Evolutionary conservation across 2,888 invertebrate species (phyloP).

Genomic region (Charanyca ferruginea): DNA sequence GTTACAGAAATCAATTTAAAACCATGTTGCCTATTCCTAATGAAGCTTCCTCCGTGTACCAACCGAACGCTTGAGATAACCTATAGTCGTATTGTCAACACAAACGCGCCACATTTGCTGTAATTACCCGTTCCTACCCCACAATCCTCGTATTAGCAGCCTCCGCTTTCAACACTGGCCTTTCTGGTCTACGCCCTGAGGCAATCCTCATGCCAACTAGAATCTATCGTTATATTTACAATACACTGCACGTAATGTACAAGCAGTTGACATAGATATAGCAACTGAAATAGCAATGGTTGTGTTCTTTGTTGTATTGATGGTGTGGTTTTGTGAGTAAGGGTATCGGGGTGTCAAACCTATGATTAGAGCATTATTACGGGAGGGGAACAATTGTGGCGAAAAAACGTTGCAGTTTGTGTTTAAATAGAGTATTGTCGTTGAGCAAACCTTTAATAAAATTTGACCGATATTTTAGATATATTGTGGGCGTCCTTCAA

Average conservation of each 20-base stretch:
- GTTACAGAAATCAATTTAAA: background rate
- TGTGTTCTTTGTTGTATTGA: conserved; percentile 5
- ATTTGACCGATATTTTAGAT: conserved; percentile 42
- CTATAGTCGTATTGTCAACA: conserved; percentile 79
- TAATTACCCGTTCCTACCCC: conserved; percentile 85
- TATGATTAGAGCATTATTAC: conserved; percentile 88
- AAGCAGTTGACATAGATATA: background rate
- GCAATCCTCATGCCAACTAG: conserved; percentile 45
- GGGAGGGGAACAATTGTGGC: conserved; percentile 81
- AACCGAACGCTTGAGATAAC: conserved; percentile 46
- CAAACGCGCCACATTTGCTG: conserved; percentile 86
- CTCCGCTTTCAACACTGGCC: conserved; percentile 76
- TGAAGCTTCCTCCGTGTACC: conserved; percentile 24
- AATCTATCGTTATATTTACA: conserved; percentile 25
- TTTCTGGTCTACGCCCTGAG: conserved; percentile 68
- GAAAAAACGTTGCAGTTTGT: conserved; percentile 77
- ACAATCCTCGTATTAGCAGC: conserved; percentile 85
- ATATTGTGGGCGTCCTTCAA: conserved; percentile 17
- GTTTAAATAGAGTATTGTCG: conserved; percentile 72
- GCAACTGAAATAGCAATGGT: conserved; percentile 66
- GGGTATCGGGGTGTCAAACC: conserved; percentile 83
- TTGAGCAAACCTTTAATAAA: conserved; percentile 61
- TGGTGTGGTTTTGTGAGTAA: conserved; percentile 41
- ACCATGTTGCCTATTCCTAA: background rate
- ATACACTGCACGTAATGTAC: conserved; percentile 65